phyloP scores from a whole-genome alignment of 2,888 invertebrate genomes.

The Drosophila robusta region DNA sequence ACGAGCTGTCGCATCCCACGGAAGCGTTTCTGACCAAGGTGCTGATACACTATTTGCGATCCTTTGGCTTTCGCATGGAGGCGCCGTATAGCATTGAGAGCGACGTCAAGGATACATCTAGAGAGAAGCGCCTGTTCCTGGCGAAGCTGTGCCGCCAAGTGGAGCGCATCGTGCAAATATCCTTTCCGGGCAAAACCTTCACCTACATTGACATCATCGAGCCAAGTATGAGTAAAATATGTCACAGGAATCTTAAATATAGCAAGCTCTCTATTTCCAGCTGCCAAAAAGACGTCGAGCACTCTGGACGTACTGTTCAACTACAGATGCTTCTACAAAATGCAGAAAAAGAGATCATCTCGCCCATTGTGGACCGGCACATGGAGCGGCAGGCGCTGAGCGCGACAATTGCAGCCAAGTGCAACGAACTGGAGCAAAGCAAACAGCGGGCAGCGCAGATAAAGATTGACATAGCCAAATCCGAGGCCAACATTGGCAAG shows the following conservation, averaged over 20 bases:
- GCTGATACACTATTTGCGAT: slow-evolving; percentile 72
- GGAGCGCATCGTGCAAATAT: slow-evolving; percentile 80
- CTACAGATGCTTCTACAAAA: slow-evolving; percentile 80
- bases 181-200: slow-evolving; percentile 77
- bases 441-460: slow-evolving; percentile 45
- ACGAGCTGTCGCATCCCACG: slow-evolving; percentile 72
- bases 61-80: slow-evolving; percentile 79
- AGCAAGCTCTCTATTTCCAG: slow-evolving; percentile 43
- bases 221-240: slow-evolving; percentile 66
- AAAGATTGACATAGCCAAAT: slow-evolving; percentile 36
- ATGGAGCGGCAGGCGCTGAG: slow-evolving; percentile 53
- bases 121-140: slow-evolving; percentile 75
- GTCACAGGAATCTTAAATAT: neutral
- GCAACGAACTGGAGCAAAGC: slow-evolving; percentile 54
- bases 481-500: slow-evolving; percentile 47
- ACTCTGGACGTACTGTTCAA: slow-evolving; percentile 79
- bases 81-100: slow-evolving; percentile 55
- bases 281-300: slow-evolving; percentile 77
- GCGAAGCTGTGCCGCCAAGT: slow-evolving; percentile 74
- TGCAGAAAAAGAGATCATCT: slow-evolving; percentile 77
- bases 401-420: slow-evolving; percentile 47
- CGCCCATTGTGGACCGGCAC: slow-evolving; percentile 57
- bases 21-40: slow-evolving; percentile 75
- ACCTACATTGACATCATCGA: slow-evolving; percentile 76
- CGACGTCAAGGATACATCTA: slow-evolving; percentile 56